Evolutionary conservation across 2,888 invertebrate genomes (phyloP).

Genomic region (Thyatira batis): DNA sequence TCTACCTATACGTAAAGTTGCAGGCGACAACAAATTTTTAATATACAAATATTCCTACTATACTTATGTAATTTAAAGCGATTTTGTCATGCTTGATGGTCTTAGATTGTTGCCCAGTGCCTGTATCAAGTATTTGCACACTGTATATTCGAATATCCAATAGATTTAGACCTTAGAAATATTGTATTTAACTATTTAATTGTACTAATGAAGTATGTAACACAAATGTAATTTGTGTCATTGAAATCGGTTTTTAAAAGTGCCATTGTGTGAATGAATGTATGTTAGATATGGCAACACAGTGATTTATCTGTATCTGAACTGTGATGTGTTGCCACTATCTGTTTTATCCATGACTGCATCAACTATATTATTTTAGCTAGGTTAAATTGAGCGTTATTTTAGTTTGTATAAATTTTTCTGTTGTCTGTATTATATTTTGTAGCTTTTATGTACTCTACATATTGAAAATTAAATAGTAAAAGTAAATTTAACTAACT

Average conservation of each 20-base stretch:
- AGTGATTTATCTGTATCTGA: not conserved
- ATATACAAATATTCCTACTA: not conserved
- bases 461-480: conserved; percentile 52
- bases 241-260: conserved; percentile 19
- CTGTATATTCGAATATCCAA: conserved; percentile 20
- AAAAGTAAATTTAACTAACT: conserved; percentile 40
- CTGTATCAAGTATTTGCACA: conserved; percentile 30
- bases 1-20: not conserved
- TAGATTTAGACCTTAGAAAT: conserved; percentile 18
- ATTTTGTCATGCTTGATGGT: not conserved
- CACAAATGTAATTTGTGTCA: conserved; percentile 23
- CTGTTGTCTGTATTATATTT: conserved; percentile 43
- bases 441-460: conserved; percentile 45
- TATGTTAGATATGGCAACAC: not conserved
- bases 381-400: conserved; percentile 4
- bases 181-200: conserved; percentile 25
- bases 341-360: conserved; percentile 3
- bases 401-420: conserved; percentile 24
- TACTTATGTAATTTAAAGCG: not conserved
- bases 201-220: conserved; percentile 6
- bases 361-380: not conserved
- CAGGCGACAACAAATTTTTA: not conserved
- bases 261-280: conserved; percentile 24
- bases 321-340: not conserved
- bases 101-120: conserved; percentile 35